Evolutionary conservation across 1,140 invertebrate species (phyloP).

Genomic region (Brachionus sp.): DNA sequence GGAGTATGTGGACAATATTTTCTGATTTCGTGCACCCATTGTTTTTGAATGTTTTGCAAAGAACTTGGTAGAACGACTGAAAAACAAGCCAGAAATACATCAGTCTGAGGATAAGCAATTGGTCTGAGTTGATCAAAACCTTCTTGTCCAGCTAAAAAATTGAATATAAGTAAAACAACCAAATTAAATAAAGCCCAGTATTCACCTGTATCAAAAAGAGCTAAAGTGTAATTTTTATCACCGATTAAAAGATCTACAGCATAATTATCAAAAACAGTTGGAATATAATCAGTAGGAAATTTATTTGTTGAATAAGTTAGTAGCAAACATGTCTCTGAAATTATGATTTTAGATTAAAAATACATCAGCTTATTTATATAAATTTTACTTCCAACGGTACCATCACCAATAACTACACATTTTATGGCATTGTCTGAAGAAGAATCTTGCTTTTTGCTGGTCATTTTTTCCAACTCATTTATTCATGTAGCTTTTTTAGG

Average conservation of each 20-base stretch:
- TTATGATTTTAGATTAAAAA: not conserved
- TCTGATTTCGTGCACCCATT: conserved; percentile 51
- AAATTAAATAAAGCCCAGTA: conserved; percentile 99
- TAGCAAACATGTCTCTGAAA: conserved; percentile 37
- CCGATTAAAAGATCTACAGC: conserved; percentile 18
- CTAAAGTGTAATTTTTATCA: conserved; percentile 55
- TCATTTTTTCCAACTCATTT: not conserved
- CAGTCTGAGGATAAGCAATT: conserved; percentile 48
- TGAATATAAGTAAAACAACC: conserved; percentile 71
- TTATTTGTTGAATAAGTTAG: conserved; percentile 26
- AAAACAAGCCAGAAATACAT: conserved; percentile 53
- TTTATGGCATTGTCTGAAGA: conserved; percentile 25
- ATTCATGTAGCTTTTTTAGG: not conserved
- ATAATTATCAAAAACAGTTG: conserved; percentile 46
- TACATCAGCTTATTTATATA: not conserved
- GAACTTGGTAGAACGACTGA: conserved; percentile 51
- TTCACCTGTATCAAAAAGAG: conserved; percentile 69
- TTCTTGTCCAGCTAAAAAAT: conserved; percentile 38
- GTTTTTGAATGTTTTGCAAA: conserved; percentile 50
- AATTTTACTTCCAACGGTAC: conserved; percentile 43
- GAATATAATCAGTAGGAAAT: conserved; percentile 40
- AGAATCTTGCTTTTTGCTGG: not conserved
- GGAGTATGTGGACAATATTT: conserved; percentile 48
- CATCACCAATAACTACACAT: conserved; percentile 43
- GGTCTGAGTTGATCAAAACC: conserved; percentile 22